phyloP scores from a whole-genome alignment of 2,888 invertebrate genomes.

The Adelognathus sp. region DNA sequence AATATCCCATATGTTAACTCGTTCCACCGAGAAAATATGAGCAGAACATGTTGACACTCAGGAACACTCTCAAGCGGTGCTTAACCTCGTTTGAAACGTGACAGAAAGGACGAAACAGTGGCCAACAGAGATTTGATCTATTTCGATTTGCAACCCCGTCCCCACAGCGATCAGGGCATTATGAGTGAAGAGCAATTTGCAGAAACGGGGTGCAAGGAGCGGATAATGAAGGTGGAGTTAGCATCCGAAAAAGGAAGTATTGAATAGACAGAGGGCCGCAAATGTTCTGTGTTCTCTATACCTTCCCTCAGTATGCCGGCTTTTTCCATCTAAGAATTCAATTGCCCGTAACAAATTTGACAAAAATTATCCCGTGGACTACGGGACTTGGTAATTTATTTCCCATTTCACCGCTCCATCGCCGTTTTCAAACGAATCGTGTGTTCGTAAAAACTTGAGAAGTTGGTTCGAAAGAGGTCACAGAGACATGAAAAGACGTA shows the following conservation, averaged over 20 bases:
- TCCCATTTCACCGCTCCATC: too few species aligned
- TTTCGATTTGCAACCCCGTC: constrained; percentile 65
- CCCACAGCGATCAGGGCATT: constrained; percentile 74
- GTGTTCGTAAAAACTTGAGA: too few species aligned
- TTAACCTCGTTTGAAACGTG: not conserved
- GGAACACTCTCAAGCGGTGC: not conserved
- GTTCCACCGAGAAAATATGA: too few species aligned
- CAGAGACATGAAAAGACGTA: constrained; percentile 14
- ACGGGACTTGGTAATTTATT: too few species aligned
- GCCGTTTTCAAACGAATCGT: too few species aligned
- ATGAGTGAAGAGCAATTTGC: constrained; percentile 76
- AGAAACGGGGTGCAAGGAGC: constrained; percentile 78
- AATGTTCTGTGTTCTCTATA: not conserved
- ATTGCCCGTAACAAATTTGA: not conserved
- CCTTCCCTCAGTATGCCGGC: not conserved
- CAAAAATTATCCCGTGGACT: too few species aligned
- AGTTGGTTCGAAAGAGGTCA: not conserved
- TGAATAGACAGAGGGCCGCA: not conserved
- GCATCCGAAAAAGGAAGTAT: constrained; percentile 63
- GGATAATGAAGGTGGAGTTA: constrained; percentile 78
- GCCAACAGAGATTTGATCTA: constrained; percentile 24
- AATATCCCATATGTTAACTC: too few species aligned
- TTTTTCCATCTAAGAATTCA: not conserved
- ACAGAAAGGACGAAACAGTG: not conserved
- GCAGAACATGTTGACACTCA: too few species aligned